Conservation (phyloP, 2,113 vertebrate genomes). For the Pseudolaguvia tuberculata region DNA sequence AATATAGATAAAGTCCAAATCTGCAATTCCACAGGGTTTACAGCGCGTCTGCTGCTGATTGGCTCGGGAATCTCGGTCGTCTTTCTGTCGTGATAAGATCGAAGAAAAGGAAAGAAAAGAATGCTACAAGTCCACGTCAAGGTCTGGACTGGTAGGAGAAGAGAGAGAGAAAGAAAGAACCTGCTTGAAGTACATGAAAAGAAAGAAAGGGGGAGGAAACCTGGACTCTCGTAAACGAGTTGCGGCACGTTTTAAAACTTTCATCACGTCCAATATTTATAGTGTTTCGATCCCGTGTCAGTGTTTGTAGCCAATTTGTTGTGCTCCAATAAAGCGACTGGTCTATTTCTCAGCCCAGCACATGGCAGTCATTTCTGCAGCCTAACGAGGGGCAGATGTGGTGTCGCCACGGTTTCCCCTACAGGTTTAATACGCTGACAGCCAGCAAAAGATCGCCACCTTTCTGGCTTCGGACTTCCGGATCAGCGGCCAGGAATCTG, state of each 20-base stretch:
- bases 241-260: conserved; percentile 71
- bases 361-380: conserved; percentile 79
- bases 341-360: conserved; percentile 77
- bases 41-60: conserved; percentile 71
- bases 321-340: conserved; percentile 78
- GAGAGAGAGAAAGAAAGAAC: conserved; percentile 51
- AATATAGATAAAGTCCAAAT: conserved; percentile 78
- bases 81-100: conserved; percentile 52
- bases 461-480: conserved; percentile 57
- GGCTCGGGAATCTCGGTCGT: conserved; percentile 73
- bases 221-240: conserved; percentile 66
- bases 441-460: conserved; percentile 63
- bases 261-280: conserved; percentile 70
- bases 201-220: conserved; percentile 54
- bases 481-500: conserved; percentile 63
- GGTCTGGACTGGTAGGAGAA: conserved; percentile 1
- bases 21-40: conserved; percentile 79
- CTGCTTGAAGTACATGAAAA: conserved; percentile 59
- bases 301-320: conserved; percentile 77
- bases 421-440: conserved; percentile 70
- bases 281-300: conserved; percentile 76
- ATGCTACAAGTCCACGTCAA: background rate
- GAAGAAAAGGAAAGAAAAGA: background rate
- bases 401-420: conserved; percentile 70
- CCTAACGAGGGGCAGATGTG: conserved; percentile 85